phyloP scores from a whole-genome alignment of 2,113 vertebrate genomes.

The Malurus melanocephalus region DNA sequence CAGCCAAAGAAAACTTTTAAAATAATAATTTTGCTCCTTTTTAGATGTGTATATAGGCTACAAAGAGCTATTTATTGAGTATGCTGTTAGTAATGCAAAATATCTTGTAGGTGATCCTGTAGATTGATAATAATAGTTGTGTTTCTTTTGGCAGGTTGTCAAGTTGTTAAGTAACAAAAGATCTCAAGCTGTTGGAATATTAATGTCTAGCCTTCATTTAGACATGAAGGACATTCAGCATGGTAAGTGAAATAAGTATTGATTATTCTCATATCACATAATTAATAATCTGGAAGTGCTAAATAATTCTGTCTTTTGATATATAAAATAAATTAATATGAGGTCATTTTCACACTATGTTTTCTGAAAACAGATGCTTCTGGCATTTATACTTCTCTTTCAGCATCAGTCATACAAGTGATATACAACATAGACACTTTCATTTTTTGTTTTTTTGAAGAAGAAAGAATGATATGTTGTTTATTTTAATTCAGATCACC shows the following conservation, averaged over 20 bases:
- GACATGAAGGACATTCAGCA: conserved; percentile 97
- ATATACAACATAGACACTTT: not conserved
- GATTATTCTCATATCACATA: not conserved
- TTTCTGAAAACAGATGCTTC: not conserved
- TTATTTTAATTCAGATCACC: conserved; percentile 8
- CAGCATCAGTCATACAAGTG: not conserved
- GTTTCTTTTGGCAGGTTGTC: conserved; percentile 79
- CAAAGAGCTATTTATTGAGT: not conserved
- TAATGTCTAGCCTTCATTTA: conserved; percentile 96
- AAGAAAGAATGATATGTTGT: not conserved
- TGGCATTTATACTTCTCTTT: not conserved
- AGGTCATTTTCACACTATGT: not conserved
- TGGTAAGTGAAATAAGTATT: conserved; percentile 76
- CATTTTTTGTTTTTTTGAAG: not conserved
- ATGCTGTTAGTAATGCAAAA: not conserved
- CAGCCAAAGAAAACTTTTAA: not conserved
- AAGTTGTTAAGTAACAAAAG: conserved; percentile 96
- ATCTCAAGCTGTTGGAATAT: conserved; percentile 95
- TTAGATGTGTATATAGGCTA: not conserved
- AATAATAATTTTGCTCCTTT: not conserved
- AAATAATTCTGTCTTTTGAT: not conserved
- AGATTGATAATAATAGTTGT: conserved; percentile 8
- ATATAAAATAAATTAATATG: not conserved
- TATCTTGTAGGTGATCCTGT: not conserved
- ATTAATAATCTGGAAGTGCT: not conserved